Evolutionary conservation across 2,888 invertebrate species (phyloP), one percentile per base, ranked within the genome.

Genomic region (Zonitis immaculata): DNA sequence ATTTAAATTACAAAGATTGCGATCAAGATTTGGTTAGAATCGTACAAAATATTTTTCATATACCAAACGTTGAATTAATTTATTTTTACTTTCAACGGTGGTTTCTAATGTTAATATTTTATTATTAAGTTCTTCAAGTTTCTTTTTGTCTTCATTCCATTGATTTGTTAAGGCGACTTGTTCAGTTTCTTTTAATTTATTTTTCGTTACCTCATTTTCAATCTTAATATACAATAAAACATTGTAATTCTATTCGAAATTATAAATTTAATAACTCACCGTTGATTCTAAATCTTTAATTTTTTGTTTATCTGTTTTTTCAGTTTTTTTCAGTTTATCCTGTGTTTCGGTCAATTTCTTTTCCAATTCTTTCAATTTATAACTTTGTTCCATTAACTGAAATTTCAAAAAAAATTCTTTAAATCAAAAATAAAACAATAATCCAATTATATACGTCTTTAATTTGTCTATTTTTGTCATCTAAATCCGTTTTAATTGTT

Each of bases 331-430:
- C 45, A 76, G 76, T 72, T 82, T 86, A n/a, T 85, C 85, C 60
- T 88, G 87, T 16, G 79, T 73, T 61, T 86, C 85, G 67, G 83
- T 85, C 1, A 85, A 64, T 74, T 86, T 85, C 64, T 82, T 82
- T 71, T 88, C 87, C 63, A 85, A 69, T 39, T 87, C 86, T 35
- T 74, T 72, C 44, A 85, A 74, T 66, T 85, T 86, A 59, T 81
- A 81, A 35, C 80, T 74, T 66, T 84, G 84, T 62, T 84, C 83
- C 57, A 82, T 82, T 47, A 82, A 77, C 86, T 86, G 59, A 39
- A 74, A 70, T 58, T 39, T 6, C n/a, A 9, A 18, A 16, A 35
- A 8, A 48, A n/a, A 12, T 18, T 6, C 5, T 6, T 5, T 25
- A 11, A 12, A n/a, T 6, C n/a, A 11, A 25, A 25, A 9, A 12